Conservation (phyloP, 1,140 invertebrate species). For the Platyura marginata region DNA sequence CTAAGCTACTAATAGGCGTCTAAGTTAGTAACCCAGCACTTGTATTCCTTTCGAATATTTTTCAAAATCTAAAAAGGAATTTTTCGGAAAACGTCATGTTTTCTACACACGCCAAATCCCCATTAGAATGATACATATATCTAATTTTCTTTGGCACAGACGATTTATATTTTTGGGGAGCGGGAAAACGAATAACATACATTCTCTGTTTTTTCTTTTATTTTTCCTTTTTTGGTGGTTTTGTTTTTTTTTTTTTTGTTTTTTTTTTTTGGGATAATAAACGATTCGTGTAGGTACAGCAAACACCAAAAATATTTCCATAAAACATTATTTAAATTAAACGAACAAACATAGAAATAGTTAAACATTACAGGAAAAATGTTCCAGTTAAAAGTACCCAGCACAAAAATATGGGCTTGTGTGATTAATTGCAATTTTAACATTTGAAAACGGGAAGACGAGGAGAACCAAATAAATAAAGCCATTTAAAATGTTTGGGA, state of each 20-base stretch:
- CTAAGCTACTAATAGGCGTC: too few species aligned
- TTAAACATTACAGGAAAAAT: too few species aligned
- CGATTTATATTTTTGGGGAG: background rate
- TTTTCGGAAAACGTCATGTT: background rate
- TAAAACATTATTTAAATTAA: background rate
- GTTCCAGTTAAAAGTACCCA: too few species aligned
- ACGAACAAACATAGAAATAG: background rate
- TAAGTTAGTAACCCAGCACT: too few species aligned
- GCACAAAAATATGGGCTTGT: too few species aligned
- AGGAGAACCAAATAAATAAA: background rate
- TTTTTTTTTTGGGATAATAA: too few species aligned
- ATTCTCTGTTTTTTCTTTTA: background rate
- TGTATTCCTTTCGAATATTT: too few species aligned
- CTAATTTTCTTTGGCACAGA: background rate
- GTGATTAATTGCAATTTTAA: too few species aligned
- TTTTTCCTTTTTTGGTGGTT: too few species aligned
- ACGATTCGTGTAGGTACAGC: background rate
- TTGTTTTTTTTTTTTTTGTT: too few species aligned
- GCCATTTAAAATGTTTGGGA: too few species aligned
- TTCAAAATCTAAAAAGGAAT: background rate
- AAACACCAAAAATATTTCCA: background rate
- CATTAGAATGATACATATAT: background rate
- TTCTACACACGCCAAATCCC: background rate
- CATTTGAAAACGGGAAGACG: background rate
- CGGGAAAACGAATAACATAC: background rate